Percentiles rank a stretch among this genome's conserved stretches.
phyloP scores from a whole-genome alignment of 2,797 vertebrate genomes.

The Hypotaenidia okinawae region DNA sequence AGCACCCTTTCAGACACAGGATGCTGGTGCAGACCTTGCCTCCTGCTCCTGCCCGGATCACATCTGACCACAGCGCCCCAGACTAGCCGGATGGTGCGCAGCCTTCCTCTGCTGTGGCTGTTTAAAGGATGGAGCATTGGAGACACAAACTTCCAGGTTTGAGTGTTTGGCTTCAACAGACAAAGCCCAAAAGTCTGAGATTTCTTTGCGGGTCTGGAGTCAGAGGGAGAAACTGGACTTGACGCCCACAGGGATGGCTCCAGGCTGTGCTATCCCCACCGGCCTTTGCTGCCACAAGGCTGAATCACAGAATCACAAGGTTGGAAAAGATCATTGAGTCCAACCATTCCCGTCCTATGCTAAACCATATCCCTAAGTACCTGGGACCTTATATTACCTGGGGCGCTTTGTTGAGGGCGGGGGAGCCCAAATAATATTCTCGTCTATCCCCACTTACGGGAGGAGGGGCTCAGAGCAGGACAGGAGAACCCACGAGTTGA shows the following conservation, averaged over 20 bases:
- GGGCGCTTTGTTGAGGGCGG: too few relatives aligned
- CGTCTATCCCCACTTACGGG: too few relatives aligned
- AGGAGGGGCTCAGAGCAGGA: too few relatives aligned
- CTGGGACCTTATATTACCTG: too few relatives aligned
- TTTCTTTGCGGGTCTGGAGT: not conserved
- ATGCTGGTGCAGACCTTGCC: not conserved
- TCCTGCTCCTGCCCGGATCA: not conserved
- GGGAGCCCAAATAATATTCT: too few relatives aligned
- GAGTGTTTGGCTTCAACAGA: not conserved
- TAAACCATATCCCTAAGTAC: too few relatives aligned
- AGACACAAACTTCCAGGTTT: not conserved
- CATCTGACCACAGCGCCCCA: rapidly evolving
- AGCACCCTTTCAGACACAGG: rapidly evolving
- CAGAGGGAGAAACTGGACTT: not conserved
- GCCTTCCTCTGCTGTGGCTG: not conserved
- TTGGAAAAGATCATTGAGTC: too few relatives aligned
- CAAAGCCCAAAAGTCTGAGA: not conserved
- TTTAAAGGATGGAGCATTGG: not conserved
- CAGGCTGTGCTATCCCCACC: not conserved
- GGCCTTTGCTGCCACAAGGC: not conserved
- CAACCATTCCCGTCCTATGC: too few relatives aligned
- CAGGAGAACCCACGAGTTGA: too few relatives aligned
- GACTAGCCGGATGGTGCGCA: rapidly evolving
- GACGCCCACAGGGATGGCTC: rapidly evolving
- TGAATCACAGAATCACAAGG: too few relatives aligned